Conservation (phyloP, 2,888 invertebrate species). For the Heteromyza rotundicornis region DNA sequence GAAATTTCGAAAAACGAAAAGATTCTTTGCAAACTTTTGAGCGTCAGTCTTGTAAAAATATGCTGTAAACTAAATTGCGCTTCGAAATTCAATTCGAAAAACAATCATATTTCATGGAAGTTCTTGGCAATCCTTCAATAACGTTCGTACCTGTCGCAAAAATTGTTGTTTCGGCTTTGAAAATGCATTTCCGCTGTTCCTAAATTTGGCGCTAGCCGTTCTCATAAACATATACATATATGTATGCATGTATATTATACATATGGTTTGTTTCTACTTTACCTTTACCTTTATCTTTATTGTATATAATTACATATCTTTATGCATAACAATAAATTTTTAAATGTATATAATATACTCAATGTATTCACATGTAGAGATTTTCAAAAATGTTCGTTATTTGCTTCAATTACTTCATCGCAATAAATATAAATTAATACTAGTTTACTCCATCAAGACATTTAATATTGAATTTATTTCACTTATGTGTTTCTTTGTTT, state of each 20-base stretch:
- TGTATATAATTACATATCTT: constrained; percentile 25
- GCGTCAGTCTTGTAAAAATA: no score
- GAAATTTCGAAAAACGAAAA: no score
- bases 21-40: no score
- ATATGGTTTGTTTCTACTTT: constrained; percentile 1
- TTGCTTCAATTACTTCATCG: not conserved
- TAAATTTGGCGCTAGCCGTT: no score
- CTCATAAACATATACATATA: no score
- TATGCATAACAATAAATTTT: constrained; percentile 26
- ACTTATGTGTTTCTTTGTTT: constrained; percentile 18
- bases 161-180: no score
- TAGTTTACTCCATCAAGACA: constrained; percentile 24
- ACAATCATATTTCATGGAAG: no score
- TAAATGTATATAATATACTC: constrained; percentile 27
- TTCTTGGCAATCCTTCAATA: no score
- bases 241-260: not conserved
- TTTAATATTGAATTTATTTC: constrained; percentile 15
- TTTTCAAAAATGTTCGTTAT: constrained; percentile 30
- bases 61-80: no score
- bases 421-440: constrained; percentile 16
- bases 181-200: no score
- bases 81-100: no score
- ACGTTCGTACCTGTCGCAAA: no score
- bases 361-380: constrained; percentile 35
- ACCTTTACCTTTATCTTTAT: constrained; percentile 14